phyloP scores from a whole-genome alignment of 1,140 invertebrate genomes.

The Meteorus sp. region DNA sequence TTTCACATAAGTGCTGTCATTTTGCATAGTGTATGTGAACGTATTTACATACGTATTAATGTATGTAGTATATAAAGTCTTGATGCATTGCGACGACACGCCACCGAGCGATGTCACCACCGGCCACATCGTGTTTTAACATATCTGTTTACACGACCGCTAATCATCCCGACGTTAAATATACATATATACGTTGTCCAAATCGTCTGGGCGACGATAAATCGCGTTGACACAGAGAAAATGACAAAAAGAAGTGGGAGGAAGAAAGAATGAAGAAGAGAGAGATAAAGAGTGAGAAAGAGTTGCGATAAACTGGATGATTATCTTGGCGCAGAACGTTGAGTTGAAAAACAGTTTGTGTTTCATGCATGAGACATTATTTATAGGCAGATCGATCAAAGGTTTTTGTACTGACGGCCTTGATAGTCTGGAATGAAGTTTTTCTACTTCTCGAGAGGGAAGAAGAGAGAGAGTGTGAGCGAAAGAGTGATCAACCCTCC shows the following conservation, averaged over 20 bases:
- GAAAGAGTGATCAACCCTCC: too few species aligned
- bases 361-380: conserved; percentile 9
- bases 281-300: background rate
- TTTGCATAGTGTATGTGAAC: too few species aligned
- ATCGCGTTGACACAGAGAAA: conserved; percentile 30
- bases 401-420: conserved; percentile 13
- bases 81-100: conserved; percentile 51
- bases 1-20: too few species aligned
- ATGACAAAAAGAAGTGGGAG: background rate
- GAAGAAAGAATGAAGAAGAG: background rate
- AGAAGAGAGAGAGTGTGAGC: too few species aligned
- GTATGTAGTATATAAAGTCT: conserved; percentile 47
- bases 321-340: conserved; percentile 9
- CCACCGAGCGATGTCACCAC: conserved; percentile 43
- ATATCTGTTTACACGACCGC: conserved; percentile 57
- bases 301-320: background rate
- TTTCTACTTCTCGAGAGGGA: too few species aligned
- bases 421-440: conserved; percentile 20
- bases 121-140: conserved; percentile 51
- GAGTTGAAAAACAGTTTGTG: background rate
- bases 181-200: conserved; percentile 31
- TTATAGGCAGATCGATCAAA: conserved; percentile 22
- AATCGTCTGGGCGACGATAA: conserved; percentile 26
- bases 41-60: too few species aligned
- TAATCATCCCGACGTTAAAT: conserved; percentile 47